Evolutionary conservation across 2,888 invertebrate species (phyloP), one percentile per base, ranked within the genome.

Genomic region (Eupithecia dodoneata): DNA sequence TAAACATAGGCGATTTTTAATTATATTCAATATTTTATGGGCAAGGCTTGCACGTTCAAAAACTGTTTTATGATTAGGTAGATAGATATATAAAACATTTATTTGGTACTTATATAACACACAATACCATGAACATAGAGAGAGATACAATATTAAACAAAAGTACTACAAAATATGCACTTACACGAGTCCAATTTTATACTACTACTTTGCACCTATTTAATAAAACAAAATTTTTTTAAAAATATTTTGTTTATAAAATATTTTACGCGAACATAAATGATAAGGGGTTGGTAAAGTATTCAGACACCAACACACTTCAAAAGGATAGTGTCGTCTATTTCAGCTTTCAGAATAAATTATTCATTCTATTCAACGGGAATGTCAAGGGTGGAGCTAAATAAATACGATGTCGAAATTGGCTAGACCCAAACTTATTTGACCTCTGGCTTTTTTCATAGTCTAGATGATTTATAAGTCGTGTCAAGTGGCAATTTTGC

Each of bases 271-370:
- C 30, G 30, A 30, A 30, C 18, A 63, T 63, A 63, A 63, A 18
- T 59, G 63, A 63, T 63, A 63, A 63, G 63, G 18, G 18, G 63
- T 63, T 63, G 30, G 30, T 63, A 63, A 63, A 59, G 30, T 18
- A 30, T 63, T 63, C 63, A 63, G 63, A 30, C 63, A 30, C 30
- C 30, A 63, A 63, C 47, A 69, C 67, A n/a, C 70, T 45, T 18
- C 15, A 69, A 15, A 18, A 6, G 45, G 67, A 70, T 70, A 45
- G 45, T 52, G 44, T 70, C 10, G 45, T 70, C 45, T 71, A 70
- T 73, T 65, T 76, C 76, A 73, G 73, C 52, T 73, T 71, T 65
- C 45, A 73, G 30, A 44, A 63, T 76, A 49, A 76, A 73, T 76
- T 41, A 76, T 73, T 76, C 65, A 76, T 63, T 44, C 59, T 69